These are phyloP conservation scores for Myotis davidii DNA, from an alignment of 2,113 vertebrate species.

Conservation along the genomic window DNA sequence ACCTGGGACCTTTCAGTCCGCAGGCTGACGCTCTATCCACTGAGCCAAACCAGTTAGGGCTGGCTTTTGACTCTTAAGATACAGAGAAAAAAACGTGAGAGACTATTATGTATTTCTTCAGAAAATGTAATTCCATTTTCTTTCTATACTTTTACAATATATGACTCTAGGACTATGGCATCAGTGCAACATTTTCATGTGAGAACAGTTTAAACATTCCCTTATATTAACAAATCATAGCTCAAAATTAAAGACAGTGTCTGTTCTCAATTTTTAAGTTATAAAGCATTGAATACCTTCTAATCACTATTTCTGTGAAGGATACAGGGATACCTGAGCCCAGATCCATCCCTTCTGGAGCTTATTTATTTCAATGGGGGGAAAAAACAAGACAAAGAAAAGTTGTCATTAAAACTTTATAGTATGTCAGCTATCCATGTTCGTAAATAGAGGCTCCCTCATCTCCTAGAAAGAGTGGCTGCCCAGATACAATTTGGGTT, in stretches of 20 bases:
- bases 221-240: slow-evolving; percentile 16
- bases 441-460: neutral
- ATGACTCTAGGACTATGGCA: neutral
- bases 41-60: too few relatives aligned
- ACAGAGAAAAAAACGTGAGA: slow-evolving; percentile 19
- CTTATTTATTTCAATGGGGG: neutral
- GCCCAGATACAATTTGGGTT: neutral
- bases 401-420: neutral
- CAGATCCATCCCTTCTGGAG: neutral
- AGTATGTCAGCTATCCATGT: neutral
- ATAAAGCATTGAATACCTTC: neutral
- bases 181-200: neutral
- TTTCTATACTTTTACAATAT: slow-evolving; percentile 26
- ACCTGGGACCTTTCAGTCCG: too few relatives aligned
- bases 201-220: slow-evolving; percentile 36
- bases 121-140: slow-evolving; percentile 37
- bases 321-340: neutral
- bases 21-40: too few relatives aligned
- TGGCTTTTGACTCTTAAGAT: neutral
- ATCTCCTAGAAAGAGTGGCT: neutral
- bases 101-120: neutral
- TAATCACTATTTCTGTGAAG: slow-evolving; percentile 24
- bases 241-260: slow-evolving; percentile 31
- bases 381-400: neutral
- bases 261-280: slow-evolving; percentile 27